Evolutionary conservation across 2,888 invertebrate species (phyloP).

Genomic region (Diarsia mendica): DNA sequence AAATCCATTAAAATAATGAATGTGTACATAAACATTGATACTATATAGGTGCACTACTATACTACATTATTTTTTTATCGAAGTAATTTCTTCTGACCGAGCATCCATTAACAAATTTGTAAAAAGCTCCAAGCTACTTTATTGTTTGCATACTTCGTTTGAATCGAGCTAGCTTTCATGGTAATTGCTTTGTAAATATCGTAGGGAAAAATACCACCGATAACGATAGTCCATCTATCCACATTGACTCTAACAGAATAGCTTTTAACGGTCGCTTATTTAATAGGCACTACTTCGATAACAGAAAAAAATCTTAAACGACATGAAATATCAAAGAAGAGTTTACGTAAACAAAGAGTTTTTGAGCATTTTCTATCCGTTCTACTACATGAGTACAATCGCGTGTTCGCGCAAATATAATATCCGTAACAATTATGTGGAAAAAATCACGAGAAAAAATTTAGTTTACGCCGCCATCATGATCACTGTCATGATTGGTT

Average conservation of each 20-base stretch:
- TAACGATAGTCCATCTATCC: not conserved
- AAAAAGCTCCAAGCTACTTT: not conserved
- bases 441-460: conserved; percentile 39
- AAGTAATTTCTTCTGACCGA: not conserved
- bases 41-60: too few relatives aligned
- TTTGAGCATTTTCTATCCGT: conserved; percentile 43
- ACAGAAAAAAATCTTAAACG: not conserved
- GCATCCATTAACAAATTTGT: conserved; percentile 33
- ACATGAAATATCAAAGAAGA: conserved; percentile 7
- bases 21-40: too few relatives aligned
- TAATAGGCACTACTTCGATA: not conserved
- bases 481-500: conserved; percentile 12
- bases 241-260: not conserved
- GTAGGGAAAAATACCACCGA: conserved; percentile 5
- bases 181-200: conserved; percentile 31
- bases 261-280: not conserved
- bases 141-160: conserved; percentile 9
- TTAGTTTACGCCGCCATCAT: conserved; percentile 8
- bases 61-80: not conserved
- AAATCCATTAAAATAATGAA: not conserved
- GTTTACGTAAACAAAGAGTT: conserved; percentile 16
- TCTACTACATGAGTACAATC: conserved; percentile 36
- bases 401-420: conserved; percentile 46
- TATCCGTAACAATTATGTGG: conserved; percentile 22
- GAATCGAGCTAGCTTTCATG: conserved; percentile 22